These are phyloP conservation scores for Psix sp. DNA, from an alignment of 1,140 invertebrate genomes.

Conservation along the genomic window DNA sequence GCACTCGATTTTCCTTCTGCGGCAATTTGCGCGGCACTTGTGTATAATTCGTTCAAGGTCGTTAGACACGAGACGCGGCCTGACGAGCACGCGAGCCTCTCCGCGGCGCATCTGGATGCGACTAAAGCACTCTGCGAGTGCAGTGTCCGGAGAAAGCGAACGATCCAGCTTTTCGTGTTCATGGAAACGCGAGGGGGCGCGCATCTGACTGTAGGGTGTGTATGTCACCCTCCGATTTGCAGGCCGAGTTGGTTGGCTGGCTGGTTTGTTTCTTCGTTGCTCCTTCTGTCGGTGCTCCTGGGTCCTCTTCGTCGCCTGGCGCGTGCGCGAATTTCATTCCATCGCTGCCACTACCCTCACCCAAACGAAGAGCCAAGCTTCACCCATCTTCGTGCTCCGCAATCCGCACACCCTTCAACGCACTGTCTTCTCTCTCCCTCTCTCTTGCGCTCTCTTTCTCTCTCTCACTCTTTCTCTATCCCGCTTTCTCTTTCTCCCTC, in stretches of 20 bases:
- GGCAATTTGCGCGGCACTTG: constrained; percentile 13
- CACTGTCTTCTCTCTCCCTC: constrained; percentile 48
- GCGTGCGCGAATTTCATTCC: constrained; percentile 41
- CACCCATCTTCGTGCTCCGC: constrained; percentile 22
- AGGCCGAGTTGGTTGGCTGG: constrained; percentile 53
- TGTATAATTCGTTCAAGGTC: constrained; percentile 41
- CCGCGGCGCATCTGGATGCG: constrained; percentile 41
- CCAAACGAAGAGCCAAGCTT: constrained; percentile 33
- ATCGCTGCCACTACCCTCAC: background rate
- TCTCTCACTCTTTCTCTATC: no score
- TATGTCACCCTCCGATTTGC: constrained; percentile 69
- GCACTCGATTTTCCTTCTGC: background rate
- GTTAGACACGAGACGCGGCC: constrained; percentile 12
- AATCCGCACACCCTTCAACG: constrained; percentile 19
- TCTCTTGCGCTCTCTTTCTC: no score
- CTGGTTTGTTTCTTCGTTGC: constrained; percentile 43
- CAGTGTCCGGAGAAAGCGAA: constrained; percentile 60
- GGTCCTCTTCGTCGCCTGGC: constrained; percentile 37
- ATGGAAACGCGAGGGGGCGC: constrained; percentile 67
- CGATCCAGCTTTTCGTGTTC: constrained; percentile 61
- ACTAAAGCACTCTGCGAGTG: constrained; percentile 56
- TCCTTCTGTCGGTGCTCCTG: constrained; percentile 25
- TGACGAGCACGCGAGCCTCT: constrained; percentile 19
- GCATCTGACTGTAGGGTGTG: constrained; percentile 77
- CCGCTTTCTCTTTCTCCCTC: no score